phyloP scores from a whole-genome alignment of 2,888 invertebrate species.

The Thalpophila matura region DNA sequence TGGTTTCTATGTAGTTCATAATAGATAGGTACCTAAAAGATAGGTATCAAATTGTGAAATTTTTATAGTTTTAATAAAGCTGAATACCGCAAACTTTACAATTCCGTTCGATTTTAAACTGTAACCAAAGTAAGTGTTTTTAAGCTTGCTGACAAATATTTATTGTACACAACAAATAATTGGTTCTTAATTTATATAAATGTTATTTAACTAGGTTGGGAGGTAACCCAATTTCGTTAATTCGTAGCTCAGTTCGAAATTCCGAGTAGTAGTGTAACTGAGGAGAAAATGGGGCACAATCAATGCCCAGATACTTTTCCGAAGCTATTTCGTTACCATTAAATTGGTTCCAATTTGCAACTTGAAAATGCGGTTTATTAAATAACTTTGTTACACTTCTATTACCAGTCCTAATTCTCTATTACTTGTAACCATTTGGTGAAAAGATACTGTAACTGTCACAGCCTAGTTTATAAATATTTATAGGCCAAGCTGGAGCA shows the following conservation, averaged over 20 bases:
- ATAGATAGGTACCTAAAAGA: not conserved
- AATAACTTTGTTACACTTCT: slow-evolving; percentile 45
- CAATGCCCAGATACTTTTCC: slow-evolving; percentile 40
- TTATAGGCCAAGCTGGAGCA: slow-evolving; percentile 15
- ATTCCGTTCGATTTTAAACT: too few species aligned
- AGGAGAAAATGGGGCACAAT: slow-evolving; percentile 39
- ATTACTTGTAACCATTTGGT: slow-evolving; percentile 50
- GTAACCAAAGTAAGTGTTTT: too few species aligned
- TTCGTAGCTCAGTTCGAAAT: slow-evolving; percentile 18
- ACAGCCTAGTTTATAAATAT: slow-evolving; percentile 41
- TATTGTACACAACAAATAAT: too few species aligned
- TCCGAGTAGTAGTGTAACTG: slow-evolving; percentile 12
- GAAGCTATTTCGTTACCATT: slow-evolving; percentile 51
- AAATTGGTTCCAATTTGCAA: slow-evolving; percentile 47
- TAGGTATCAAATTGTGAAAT: too few species aligned
- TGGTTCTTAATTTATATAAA: too few species aligned
- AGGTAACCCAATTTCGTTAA: slow-evolving; percentile 2
- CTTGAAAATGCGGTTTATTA: slow-evolving; percentile 47
- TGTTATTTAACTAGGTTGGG: not conserved
- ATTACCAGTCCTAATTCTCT: slow-evolving; percentile 47
- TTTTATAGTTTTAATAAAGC: too few species aligned
- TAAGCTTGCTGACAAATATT: too few species aligned
- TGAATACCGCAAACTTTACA: too few species aligned
- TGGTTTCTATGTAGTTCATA: not conserved
- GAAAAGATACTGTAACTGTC: slow-evolving; percentile 30